These are phyloP conservation scores for Drosophila kikkawai DNA, from an alignment of 1,140 invertebrate genomes.

Conservation along the genomic window DNA sequence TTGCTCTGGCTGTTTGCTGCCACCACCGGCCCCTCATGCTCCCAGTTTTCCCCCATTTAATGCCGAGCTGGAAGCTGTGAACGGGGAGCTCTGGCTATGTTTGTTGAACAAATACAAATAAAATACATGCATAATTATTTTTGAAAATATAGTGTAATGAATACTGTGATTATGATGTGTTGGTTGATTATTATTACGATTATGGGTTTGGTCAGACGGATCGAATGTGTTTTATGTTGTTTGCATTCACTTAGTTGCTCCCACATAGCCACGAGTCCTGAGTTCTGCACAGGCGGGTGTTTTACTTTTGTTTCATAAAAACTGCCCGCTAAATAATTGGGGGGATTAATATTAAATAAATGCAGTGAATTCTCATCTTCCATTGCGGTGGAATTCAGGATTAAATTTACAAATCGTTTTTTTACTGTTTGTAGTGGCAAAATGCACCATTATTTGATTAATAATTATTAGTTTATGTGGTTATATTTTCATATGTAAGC, in stretches of 20 bases:
- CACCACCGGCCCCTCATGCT: constrained; percentile 1
- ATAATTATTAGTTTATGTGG: neutral
- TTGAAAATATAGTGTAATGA: constrained; percentile 81
- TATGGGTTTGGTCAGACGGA: constrained; percentile 52
- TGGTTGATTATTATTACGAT: constrained; percentile 71
- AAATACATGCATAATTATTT: constrained; percentile 84
- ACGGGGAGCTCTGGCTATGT: constrained; percentile 57
- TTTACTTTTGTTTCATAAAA: constrained; percentile 40
- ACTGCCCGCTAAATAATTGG: constrained; percentile 37
- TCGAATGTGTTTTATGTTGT: constrained; percentile 52
- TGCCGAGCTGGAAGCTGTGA: constrained; percentile 34
- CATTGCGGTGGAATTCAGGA: constrained; percentile 6
- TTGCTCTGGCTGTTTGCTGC: constrained; percentile 60
- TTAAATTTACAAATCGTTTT: constrained; percentile 1
- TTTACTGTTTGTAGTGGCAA: constrained; percentile 1
- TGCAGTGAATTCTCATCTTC: constrained; percentile 5
- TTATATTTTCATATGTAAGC: neutral
- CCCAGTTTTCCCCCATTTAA: constrained; percentile 17
- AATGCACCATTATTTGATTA: constrained; percentile 3
- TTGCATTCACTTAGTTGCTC: constrained; percentile 55
- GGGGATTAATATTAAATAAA: constrained; percentile 49
- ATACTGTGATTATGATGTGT: constrained; percentile 73
- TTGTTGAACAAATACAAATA: constrained; percentile 84
- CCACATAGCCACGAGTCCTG: constrained; percentile 33
- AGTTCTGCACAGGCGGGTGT: neutral